Conservation (phyloP, 2,797 vertebrate genomes). For the Hydrolagus colliei region DNA sequence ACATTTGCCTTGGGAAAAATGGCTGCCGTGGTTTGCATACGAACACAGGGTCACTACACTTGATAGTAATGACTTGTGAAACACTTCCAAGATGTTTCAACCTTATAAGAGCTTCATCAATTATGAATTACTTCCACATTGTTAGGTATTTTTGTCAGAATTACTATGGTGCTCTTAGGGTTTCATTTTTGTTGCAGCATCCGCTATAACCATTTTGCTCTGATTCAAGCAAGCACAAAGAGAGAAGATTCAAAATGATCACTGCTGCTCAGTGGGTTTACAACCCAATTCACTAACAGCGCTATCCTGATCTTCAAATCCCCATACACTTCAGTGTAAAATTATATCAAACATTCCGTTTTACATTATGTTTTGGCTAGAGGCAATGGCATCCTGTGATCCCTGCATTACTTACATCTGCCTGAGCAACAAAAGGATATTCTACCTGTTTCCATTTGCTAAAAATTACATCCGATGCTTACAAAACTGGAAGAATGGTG, state of each 20-base stretch:
- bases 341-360: not conserved
- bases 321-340: not conserved
- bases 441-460: slow-evolving; percentile 10
- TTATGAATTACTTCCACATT: no score
- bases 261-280: not conserved
- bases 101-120: no score
- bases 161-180: no score
- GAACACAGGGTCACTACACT: no score
- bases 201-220: no score
- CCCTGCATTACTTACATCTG: slow-evolving; percentile 11
- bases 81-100: no score
- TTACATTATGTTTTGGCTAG: slow-evolving; percentile 1
- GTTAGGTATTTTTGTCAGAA: no score
- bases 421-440: not conserved
- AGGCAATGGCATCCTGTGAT: not conserved
- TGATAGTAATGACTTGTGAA: no score
- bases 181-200: no score
- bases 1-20: no score
- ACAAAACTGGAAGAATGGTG: slow-evolving; percentile 16
- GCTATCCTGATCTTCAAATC: not conserved
- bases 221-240: no score
- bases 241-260: not conserved
- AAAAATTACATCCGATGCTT: not conserved
- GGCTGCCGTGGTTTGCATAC: no score
- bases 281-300: not conserved